Base-by-base conservation (phyloP, 2,113 vertebrate species). In the Daphoenositta chrysoptera region DNA sequence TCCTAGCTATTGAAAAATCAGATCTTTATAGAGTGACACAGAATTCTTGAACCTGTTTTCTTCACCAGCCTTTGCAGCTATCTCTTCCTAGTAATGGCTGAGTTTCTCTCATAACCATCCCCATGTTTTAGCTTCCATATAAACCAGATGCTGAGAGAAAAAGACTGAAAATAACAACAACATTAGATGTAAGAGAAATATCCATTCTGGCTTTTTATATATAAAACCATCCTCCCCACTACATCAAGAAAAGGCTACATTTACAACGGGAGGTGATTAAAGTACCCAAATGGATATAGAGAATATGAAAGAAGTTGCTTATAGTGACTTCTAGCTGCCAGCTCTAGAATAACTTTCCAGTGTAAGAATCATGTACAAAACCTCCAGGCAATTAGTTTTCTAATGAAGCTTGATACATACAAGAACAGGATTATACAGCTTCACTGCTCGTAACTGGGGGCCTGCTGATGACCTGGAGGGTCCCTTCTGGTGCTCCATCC, bases 371-470 rank as follows among this genome's bases (percentile, higher is more conserved):
- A 64, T 78, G 48, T 57, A 53, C 83, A 89, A 95, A 93, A 83
- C 86, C 93, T 94, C 72, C 89, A 93, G 90, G 92, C 92, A 78
- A 65, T 87, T 94, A 78, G 56, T 89, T 94, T 93, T 94, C 83
- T 92, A 91, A 91, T 79, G 87, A 95, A 94, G 81, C 80, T 91
- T 94, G 73, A 87, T 91, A 94, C 24, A 27, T 56, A 81, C 80
- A 94, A 90, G 83, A 81, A 66, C 47, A 42, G 71, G 88, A 90
- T 96, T 90, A 81, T 83, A 80, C 39, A 70, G 65, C 69, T 83
- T 89, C 86, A 17, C 60, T 90, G 79, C 71, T 83, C 70, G 83
- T 73, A 76, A 88, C 78, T 40, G 66, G n/a, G 45, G 71, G 50
- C 79, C 72, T 89, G 68, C 77, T 93, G 83, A 65, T 90, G 96